Percentiles rank a stretch among this genome's conserved stretches.
phyloP scores from a whole-genome alignment of 2,888 invertebrate species.

The Apamea crenata region DNA sequence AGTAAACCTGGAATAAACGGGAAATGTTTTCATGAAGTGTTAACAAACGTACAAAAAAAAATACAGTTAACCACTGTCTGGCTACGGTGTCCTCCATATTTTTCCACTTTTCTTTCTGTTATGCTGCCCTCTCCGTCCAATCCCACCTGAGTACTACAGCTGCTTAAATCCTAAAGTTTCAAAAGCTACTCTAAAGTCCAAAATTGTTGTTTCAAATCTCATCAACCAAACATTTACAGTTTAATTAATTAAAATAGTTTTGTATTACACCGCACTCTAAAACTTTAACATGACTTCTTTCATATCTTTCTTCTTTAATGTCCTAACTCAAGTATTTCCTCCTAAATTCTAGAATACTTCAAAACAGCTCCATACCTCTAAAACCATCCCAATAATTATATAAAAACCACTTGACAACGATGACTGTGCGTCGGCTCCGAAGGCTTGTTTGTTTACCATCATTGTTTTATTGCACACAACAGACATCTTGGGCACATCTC shows the following conservation, averaged over 20 bases:
- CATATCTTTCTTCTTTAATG: too few relatives aligned
- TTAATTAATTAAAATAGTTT: neutral
- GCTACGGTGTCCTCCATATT: too few relatives aligned
- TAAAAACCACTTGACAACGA: slow-evolving; percentile 63
- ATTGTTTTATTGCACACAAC: slow-evolving; percentile 76
- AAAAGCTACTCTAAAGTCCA: neutral
- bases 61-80: too few relatives aligned
- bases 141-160: too few relatives aligned
- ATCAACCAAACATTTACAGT: neutral
- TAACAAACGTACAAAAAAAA: neutral
- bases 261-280: too few relatives aligned
- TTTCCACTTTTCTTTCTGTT: too few relatives aligned
- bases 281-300: neutral
- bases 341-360: neutral
- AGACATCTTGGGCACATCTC: slow-evolving; percentile 64
- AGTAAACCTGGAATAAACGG: neutral
- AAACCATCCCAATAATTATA: slow-evolving; percentile 32
- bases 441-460: slow-evolving; percentile 80
- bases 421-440: slow-evolving; percentile 71
- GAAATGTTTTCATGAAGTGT: neutral
- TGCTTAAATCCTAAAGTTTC: neutral
- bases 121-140: too few relatives aligned
- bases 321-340: neutral
- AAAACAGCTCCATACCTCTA: slow-evolving; percentile 38
- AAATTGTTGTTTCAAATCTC: neutral